Base-by-base conservation (phyloP, 35 echinoderm and acorn worm species). In the Strongylocentrotus purpuratus region DNA sequence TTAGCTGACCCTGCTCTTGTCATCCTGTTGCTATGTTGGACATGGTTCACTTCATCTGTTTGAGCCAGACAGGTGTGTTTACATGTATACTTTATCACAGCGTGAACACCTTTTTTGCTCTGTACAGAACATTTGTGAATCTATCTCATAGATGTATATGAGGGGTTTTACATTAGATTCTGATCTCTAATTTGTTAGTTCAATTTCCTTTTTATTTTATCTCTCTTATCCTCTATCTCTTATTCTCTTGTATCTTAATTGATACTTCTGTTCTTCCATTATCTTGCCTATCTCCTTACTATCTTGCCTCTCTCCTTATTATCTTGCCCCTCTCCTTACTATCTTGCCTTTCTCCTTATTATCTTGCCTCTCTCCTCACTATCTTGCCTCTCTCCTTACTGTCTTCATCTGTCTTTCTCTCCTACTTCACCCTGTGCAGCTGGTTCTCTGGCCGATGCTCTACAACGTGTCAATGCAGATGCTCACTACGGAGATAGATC, bases 401-500 rank as follows among this genome's bases (percentile, higher is more conserved):
- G 0, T 65, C 4, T 25, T 25, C 17, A n/a, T n/a, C 50, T 55
- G 10, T 55, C 50, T 15, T 55, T 89, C 87, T 46, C 25, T 32
- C 45, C 12, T 52, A 11, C n/a, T 50, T 22, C 17, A 31, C 46
- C 13, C 33, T 22, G 25, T 9, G n/a, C 48, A 93, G 91, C 91
- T 47, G 91, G 91, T 93, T 45, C 95, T 33, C 87, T 95, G 2
- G 88, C 95, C 1, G 95, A 91, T 10, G 88, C 94, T 71, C 96
- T 59, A 31, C 89, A 65, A 46, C 61, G 94, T 31, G 86, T 61
- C 33, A 96, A 93, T 33, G 94, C 70, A 7, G 86, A 88, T 18
- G 94, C 71, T 33, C 52, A 85, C 20, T 92, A 89, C 46, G 94
- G 86, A 87, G 33, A 94, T 45, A 78, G 7, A 28, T 96, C 96